Base-by-base conservation (phyloP, 2,797 vertebrate species). In the Ispidina lecontei region DNA sequence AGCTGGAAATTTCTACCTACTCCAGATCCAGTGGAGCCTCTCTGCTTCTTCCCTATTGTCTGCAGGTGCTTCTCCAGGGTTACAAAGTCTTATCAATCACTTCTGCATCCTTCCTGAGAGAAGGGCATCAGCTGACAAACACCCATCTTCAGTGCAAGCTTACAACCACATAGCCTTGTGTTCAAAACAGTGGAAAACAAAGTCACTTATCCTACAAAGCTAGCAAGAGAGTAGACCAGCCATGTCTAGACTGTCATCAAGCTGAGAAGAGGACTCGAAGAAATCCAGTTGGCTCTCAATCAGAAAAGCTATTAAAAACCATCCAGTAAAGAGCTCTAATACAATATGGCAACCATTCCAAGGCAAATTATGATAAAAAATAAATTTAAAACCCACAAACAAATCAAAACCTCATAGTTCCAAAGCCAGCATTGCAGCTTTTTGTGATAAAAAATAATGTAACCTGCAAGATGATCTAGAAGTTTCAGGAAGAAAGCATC, bases 401-500 rank as follows among this genome's bases (percentile, higher is more conserved):
- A 18, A 54, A 54, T 26, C 49, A 17, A 52, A 52, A 29, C 28
- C 51, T 28, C 14, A 52, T 6, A 47, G 19, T 14, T 87, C 18
- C 49, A 74, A 68, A 80, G 25, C 2, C 29, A 64, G 46, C 12
- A 77, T 54, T 58, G 47, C 6, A 67, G 21, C 2, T 37, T 84
- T 60, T 86, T 71, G 73, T 64, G 37, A 82, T 9, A 0, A 2
- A 71, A 73, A 87, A 7, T 33, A 88, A 65, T 12, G 90, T 54
- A 44, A 87, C 13, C 29, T 69, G 39, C 51, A 84, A 82, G 25
- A 84, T 18, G 18, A 69, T 21, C 33, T 41, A 55, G 15, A 92
- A 76, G 41, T 51, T 90, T 86, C 58, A 31, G 22, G 11, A 86
- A 21, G 47, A 89, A 92, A 78, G 39, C 16, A 51, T 23, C 26